These are phyloP conservation scores for Malthinus seriepunctatus DNA, from an alignment of 2,888 invertebrate genomes.

Conservation along the genomic window DNA sequence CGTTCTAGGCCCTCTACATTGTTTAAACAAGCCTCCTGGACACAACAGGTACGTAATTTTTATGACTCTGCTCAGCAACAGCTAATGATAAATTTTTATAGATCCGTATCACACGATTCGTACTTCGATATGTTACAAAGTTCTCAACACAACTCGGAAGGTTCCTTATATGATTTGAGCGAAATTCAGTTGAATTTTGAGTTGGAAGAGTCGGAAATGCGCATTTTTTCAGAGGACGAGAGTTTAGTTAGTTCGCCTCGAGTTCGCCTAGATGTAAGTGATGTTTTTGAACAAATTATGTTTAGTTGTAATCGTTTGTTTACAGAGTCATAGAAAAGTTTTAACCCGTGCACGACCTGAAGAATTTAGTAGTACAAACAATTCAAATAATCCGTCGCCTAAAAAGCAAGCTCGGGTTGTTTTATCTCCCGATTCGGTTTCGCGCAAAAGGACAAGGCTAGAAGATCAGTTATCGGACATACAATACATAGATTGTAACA, in stretches of 20 bases:
- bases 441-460: conserved; percentile 68
- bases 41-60: conserved; percentile 54
- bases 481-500: conserved; percentile 80
- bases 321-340: conserved; percentile 55
- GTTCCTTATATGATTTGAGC: conserved; percentile 69
- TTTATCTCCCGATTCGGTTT: conserved; percentile 57
- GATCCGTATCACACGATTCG: conserved; percentile 90
- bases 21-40: conserved; percentile 54
- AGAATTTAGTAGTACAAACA: conserved; percentile 59
- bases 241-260: conserved; percentile 64
- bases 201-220: conserved; percentile 81
- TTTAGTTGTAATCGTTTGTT: conserved; percentile 32
- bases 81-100: conserved; percentile 36
- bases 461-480: conserved; percentile 80
- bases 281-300: conserved; percentile 3
- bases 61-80: background rate
- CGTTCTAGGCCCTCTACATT: conserved; percentile 55
- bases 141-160: conserved; percentile 54
- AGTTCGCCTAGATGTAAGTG: conserved; percentile 55
- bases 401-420: conserved; percentile 63
- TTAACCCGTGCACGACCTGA: conserved; percentile 59
- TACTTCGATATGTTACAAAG: conserved; percentile 84
- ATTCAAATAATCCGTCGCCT: conserved; percentile 63
- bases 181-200: conserved; percentile 83
- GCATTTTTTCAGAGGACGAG: conserved; percentile 89